Percentiles rank a stretch among this genome's conserved stretches.
These are phyloP conservation scores for Lasiurus cinereus DNA, from an alignment of 2,113 vertebrate species.

Conservation along the genomic window DNA sequence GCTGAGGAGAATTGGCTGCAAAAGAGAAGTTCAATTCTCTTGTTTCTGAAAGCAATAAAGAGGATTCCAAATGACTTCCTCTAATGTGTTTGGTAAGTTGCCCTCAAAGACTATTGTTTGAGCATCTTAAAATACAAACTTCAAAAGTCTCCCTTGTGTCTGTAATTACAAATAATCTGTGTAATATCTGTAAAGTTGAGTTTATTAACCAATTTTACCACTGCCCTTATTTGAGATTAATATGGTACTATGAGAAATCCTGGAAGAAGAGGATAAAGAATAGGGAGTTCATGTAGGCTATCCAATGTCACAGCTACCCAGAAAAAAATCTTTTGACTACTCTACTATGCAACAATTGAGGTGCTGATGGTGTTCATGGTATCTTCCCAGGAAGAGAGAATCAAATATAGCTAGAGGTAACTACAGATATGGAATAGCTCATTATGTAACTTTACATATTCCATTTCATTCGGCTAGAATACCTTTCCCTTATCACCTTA, in stretches of 20 bases:
- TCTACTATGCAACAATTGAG: not conserved
- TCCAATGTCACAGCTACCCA: not conserved
- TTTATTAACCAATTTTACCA: not conserved
- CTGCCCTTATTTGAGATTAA: not conserved
- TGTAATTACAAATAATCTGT: not conserved
- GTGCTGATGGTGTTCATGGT: not conserved
- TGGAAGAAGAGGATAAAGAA: not conserved
- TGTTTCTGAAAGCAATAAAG: slow-evolving; percentile 78
- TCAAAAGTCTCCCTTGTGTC: not conserved
- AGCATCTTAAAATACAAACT: slow-evolving; percentile 57
- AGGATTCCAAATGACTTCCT: slow-evolving; percentile 77
- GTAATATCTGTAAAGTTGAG: slow-evolving; percentile 26
- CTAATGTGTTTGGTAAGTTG: slow-evolving; percentile 64
- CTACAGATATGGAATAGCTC: not conserved
- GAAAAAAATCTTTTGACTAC: not conserved
- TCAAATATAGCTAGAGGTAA: not conserved
- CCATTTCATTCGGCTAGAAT: not conserved
- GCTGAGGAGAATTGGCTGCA: slow-evolving; percentile 74
- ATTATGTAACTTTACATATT: not conserved
- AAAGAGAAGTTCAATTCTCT: slow-evolving; percentile 78
- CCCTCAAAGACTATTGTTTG: slow-evolving; percentile 46
- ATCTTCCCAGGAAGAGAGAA: not conserved
- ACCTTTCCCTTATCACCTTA: not conserved
- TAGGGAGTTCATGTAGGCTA: not conserved
- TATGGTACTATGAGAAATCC: not conserved